Base-by-base conservation (phyloP, 2,888 invertebrate species). In the Petrolisthes manimaculis region DNA sequence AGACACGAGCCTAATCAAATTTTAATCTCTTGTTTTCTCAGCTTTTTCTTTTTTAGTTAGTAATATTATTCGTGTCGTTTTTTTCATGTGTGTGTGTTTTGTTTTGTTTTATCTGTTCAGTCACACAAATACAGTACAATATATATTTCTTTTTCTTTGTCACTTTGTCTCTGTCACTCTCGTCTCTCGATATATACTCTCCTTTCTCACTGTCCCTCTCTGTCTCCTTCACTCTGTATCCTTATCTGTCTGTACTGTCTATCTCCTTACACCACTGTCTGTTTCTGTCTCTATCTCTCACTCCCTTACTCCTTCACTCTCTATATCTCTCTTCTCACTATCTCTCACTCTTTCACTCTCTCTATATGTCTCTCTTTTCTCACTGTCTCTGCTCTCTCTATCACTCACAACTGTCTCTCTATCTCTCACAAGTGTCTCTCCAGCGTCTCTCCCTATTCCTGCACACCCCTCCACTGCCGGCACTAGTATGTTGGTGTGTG, bases 401-500 rank as follows among this genome's bases (percentile, higher is more conserved):
- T 81, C 61, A 55, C 61, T 9, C 55, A 6, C 6, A 6, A 61
- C 6, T 61, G 6, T 61, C 61, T 61, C 61, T 61, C 61, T 9
- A 14, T 61, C 61, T 61, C 61, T 61, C 61, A 6, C 61, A 6
- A 9, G 61, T 61, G 8, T 61, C 61, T 61, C 61, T 18, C 56
- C 21, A 53, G 0, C 80, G 3, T 14, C 55, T 54, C 18, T 5
- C 77, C 21, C 61, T 14, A n/a, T 14, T 61, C 61, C 61, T 9
- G 61, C 61, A 71, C 71, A 71, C 71, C 12, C 12, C 12, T 80
- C 51, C n/a, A 21, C 6, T n/a, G n/a, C n/a, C 37, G 14, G 79
- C 24, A 51, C 37, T 12, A 37, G 79, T 79, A 51, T 79, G 79
- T 79, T 12, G 12, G 79, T 80, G 80, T 55, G 80, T 80, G 80